These are phyloP conservation scores for Hormiphora californensis DNA, from an alignment of 37 sponge, comb jelly and placozoan species.

Conservation along the genomic window DNA sequence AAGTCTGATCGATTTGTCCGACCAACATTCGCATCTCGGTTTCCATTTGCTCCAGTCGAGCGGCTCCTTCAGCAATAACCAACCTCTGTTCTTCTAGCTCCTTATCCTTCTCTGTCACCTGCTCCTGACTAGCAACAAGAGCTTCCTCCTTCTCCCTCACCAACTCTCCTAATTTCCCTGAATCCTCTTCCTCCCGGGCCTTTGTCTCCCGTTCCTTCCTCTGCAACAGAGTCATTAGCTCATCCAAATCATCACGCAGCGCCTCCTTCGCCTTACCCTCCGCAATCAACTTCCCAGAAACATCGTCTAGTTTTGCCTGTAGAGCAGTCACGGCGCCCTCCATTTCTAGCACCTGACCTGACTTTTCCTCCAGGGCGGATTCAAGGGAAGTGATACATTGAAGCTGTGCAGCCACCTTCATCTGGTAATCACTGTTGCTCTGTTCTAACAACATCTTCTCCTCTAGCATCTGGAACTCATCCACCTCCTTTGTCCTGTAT, in stretches of 20 bases:
- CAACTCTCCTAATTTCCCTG: not conserved
- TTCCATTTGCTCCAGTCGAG: no score
- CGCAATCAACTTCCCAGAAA: not conserved
- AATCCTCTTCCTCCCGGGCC: not conserved
- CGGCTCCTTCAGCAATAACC: no score
- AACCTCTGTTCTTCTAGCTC: constrained; percentile 18
- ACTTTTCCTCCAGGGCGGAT: no score
- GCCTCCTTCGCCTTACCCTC: not conserved
- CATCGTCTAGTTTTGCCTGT: no score
- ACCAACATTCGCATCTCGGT: no score
- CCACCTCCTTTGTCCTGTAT: not conserved
- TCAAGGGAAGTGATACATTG: no score
- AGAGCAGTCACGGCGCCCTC: no score
- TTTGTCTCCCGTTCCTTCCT: not conserved
- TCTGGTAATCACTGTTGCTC: no score
- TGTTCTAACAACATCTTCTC: no score
- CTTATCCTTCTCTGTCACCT: not conserved
- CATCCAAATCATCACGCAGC: not conserved
- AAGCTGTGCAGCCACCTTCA: no score
- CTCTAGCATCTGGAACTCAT: not conserved
- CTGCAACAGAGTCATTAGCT: constrained; percentile 27
- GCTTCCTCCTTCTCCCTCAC: not conserved
- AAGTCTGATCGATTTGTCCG: no score
- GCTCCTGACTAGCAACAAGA: not conserved
- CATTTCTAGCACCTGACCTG: no score